phyloP scores from a whole-genome alignment of 30 jellyfish, hydroid and myxozoan species.

The Pseudorhiza aurosa region DNA sequence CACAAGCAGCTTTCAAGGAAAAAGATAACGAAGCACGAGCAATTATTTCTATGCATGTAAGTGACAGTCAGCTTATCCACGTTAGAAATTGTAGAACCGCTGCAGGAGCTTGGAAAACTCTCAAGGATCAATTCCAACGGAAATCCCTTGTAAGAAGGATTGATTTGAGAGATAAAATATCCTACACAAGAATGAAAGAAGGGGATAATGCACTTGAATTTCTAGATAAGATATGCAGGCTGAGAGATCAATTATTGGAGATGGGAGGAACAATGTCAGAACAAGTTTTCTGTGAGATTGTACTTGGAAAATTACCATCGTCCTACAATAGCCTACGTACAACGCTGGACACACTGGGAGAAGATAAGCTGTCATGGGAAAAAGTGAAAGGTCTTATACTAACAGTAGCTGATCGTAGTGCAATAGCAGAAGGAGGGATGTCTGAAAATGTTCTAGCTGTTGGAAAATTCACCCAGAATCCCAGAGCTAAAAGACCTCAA shows the following conservation, averaged over 20 bases:
- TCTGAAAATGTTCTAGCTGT: too few species aligned
- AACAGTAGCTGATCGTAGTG: constrained; percentile 51
- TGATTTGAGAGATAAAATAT: constrained; percentile 33
- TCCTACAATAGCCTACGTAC: constrained; percentile 44
- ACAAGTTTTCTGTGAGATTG: constrained; percentile 29
- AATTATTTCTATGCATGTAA: constrained; percentile 26
- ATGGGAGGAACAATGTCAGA: constrained; percentile 47
- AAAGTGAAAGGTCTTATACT: constrained; percentile 40
- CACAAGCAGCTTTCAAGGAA: constrained; percentile 26
- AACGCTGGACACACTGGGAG: constrained; percentile 48
- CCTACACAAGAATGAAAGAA: constrained; percentile 31
- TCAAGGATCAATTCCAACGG: constrained; percentile 23
- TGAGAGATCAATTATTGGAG: constrained; percentile 26
- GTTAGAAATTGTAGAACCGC: constrained; percentile 45
- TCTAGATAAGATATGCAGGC: constrained; percentile 7
- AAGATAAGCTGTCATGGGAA: constrained; percentile 47
- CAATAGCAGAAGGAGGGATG: constrained; percentile 23
- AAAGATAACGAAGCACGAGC: constrained; percentile 46
- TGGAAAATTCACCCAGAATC: too few species aligned
- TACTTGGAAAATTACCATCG: constrained; percentile 43
- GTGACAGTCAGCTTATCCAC: constrained; percentile 42
- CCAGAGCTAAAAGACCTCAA: too few species aligned
- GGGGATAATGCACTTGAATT: constrained; percentile 30
- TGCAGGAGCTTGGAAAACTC: constrained; percentile 22
- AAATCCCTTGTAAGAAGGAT: constrained; percentile 25